Conservation (phyloP, 2,888 invertebrate genomes). For the Cryptosula pallasiana region DNA sequence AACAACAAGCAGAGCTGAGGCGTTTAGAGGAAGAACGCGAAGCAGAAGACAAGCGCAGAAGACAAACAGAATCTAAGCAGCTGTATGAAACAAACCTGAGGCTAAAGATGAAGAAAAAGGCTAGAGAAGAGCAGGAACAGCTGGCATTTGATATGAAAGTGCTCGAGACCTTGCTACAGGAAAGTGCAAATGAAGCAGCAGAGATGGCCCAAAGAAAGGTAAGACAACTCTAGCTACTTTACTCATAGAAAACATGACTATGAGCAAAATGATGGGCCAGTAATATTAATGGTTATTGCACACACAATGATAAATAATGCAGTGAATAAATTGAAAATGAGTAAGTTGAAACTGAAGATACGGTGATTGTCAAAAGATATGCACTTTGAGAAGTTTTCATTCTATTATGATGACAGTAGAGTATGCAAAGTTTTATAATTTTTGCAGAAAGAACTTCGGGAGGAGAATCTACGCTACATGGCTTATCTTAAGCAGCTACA, state of each 20-base stretch:
- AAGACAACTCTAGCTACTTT: too few species aligned
- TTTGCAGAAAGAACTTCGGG: slow-evolving; percentile 44
- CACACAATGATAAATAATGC: too few species aligned
- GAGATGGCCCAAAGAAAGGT: slow-evolving; percentile 50
- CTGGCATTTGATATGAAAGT: slow-evolving; percentile 52
- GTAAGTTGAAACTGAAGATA: too few species aligned
- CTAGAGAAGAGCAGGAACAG: slow-evolving; percentile 49
- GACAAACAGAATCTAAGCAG: slow-evolving; percentile 42
- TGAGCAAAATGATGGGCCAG: too few species aligned
- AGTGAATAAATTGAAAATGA: too few species aligned
- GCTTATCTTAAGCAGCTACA: slow-evolving; percentile 44
- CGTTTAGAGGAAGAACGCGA: slow-evolving; percentile 46
- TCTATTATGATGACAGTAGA: too few species aligned
- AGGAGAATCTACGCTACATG: slow-evolving; percentile 47
- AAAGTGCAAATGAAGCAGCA: slow-evolving; percentile 46
- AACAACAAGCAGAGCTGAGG: slow-evolving; percentile 44
- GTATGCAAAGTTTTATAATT: too few species aligned
- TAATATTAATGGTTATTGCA: too few species aligned
- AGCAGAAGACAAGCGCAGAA: slow-evolving; percentile 42
- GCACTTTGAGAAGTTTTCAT: not conserved
- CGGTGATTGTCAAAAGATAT: too few species aligned
- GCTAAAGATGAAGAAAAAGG: slow-evolving; percentile 48
- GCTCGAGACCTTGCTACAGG: slow-evolving; percentile 48
- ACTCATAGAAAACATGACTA: too few species aligned
- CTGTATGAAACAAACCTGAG: slow-evolving; percentile 44